These are phyloP conservation scores for Apeira syringaria DNA, from an alignment of 2,888 invertebrate species.

Conservation along the genomic window DNA sequence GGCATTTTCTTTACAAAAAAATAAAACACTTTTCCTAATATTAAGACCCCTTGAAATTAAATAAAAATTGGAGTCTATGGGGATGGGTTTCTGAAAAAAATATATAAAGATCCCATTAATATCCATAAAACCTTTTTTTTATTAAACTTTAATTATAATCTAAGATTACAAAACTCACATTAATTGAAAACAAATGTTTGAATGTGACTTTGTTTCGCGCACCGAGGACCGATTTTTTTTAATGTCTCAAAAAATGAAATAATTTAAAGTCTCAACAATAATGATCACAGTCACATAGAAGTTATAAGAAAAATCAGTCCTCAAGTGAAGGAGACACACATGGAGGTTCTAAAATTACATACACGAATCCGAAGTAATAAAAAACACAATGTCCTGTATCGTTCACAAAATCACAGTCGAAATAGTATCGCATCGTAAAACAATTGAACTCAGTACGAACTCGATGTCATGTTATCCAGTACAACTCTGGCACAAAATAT, in stretches of 20 bases:
- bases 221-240: conserved; percentile 58
- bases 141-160: conserved; percentile 26
- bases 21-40: conserved; percentile 16
- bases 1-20: conserved; percentile 21
- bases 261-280: conserved; percentile 37
- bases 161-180: conserved; percentile 63
- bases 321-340: conserved; percentile 26
- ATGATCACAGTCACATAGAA: conserved; percentile 45
- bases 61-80: conserved; percentile 20
- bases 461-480: too few relatives aligned
- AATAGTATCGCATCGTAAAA: too few relatives aligned
- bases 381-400: too few relatives aligned
- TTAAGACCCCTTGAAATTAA: conserved; percentile 13
- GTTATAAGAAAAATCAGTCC: conserved; percentile 51
- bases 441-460: too few relatives aligned
- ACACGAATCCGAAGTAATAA: too few relatives aligned
- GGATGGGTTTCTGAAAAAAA: conserved; percentile 25
- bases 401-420: too few relatives aligned
- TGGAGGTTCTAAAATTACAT: conserved; percentile 16
- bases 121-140: conserved; percentile 26
- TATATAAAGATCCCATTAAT: conserved; percentile 24
- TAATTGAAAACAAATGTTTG: conserved; percentile 71
- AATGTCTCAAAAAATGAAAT: conserved; percentile 38
- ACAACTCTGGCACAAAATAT: too few relatives aligned
- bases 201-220: conserved; percentile 60